These are phyloP conservation scores for Rhinolophus sinicus DNA, from an alignment of 2,113 vertebrate species.

Conservation along the genomic window DNA sequence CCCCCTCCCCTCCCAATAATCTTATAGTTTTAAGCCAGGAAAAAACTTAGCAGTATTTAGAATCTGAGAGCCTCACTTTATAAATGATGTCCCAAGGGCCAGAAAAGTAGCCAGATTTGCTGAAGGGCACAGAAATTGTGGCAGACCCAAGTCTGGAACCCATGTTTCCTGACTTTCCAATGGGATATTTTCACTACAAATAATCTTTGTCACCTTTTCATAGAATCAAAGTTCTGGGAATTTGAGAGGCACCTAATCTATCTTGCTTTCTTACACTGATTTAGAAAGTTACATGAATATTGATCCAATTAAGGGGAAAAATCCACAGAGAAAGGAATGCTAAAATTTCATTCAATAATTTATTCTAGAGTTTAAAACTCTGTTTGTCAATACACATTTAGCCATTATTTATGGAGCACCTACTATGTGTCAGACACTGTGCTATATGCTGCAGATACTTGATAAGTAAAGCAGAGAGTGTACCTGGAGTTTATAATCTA, in stretches of 20 bases:
- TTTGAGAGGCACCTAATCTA: background rate
- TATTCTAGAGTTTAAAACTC: constrained; percentile 13
- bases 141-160: background rate
- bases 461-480: background rate
- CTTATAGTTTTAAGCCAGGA: background rate
- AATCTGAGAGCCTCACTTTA: constrained; percentile 1
- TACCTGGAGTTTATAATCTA: background rate
- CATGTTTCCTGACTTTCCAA: background rate
- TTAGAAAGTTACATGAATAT: constrained; percentile 20
- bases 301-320: constrained; percentile 10
- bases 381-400: background rate
- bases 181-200: background rate
- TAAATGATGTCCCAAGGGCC: background rate
- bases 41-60: background rate
- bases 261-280: constrained; percentile 30
- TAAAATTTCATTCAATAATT: constrained; percentile 43
- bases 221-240: background rate
- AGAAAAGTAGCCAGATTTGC: background rate
- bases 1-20: background rate
- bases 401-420: background rate
- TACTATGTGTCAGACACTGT: background rate
- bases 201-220: background rate
- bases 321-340: background rate
- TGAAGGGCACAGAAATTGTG: background rate
- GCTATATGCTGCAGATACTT: background rate